Evolutionary conservation across 2,113 vertebrate genomes (phyloP).

Genomic region (Otus sunia): DNA sequence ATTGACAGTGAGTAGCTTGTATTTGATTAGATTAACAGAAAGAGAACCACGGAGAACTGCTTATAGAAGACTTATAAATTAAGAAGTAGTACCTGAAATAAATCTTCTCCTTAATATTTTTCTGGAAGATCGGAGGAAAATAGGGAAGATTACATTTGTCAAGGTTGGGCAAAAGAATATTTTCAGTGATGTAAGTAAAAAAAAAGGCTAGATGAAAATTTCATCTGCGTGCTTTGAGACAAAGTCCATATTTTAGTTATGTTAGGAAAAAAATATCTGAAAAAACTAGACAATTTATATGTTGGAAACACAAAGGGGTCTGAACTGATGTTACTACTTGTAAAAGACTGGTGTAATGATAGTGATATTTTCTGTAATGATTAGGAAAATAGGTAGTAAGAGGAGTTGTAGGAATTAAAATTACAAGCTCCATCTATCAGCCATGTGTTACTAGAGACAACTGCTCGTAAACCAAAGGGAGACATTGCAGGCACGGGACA

Average conservation of each 20-base stretch:
- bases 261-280: not conserved
- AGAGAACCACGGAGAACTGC: not conserved
- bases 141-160: not conserved
- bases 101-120: not conserved
- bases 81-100: not conserved
- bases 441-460: not conserved
- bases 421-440: not conserved
- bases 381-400: not conserved
- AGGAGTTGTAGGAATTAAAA: not conserved
- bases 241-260: not conserved
- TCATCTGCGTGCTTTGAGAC: not conserved
- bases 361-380: not conserved
- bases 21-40: not conserved
- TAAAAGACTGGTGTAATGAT: not conserved
- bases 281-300: not conserved
- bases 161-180: not conserved
- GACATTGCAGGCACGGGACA: not conserved
- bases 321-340: not conserved
- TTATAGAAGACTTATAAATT: not conserved
- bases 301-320: not conserved
- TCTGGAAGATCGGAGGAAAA: not conserved
- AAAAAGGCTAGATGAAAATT: not conserved
- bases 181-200: not conserved
- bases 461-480: not conserved
- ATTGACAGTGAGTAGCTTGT: not conserved